These are phyloP conservation scores for Heterohyrax brucei DNA, from an alignment of 2,797 vertebrate genomes.

Conservation along the genomic window DNA sequence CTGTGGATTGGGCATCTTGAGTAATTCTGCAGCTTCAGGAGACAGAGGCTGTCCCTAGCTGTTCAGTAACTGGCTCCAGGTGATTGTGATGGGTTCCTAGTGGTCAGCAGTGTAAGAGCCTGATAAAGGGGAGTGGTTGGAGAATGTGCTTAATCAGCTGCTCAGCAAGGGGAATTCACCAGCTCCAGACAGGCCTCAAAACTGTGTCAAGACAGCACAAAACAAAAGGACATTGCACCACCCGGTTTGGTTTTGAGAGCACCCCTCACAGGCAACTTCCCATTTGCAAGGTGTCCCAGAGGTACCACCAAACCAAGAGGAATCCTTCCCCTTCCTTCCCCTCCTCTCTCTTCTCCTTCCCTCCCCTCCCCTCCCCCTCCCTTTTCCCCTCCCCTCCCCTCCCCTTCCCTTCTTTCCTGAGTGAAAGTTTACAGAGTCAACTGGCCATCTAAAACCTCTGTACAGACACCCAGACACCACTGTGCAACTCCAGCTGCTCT, in stretches of 20 bases:
- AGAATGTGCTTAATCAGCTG: neutral
- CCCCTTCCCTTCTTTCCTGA: too few relatives aligned
- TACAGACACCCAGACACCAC: too few relatives aligned
- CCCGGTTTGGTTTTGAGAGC: neutral
- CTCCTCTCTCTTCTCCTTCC: too few relatives aligned
- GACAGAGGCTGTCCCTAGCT: neutral
- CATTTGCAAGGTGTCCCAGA: neutral
- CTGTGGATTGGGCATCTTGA: neutral
- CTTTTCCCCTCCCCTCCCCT: too few relatives aligned
- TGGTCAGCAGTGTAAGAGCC: neutral
- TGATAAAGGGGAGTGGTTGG: neutral
- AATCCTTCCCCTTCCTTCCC: too few relatives aligned
- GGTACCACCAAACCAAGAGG: neutral
- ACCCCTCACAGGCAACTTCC: neutral
- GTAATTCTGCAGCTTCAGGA: neutral
- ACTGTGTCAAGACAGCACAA: neutral
- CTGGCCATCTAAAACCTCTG: too few relatives aligned
- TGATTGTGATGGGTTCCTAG: neutral
- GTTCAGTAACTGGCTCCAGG: neutral
- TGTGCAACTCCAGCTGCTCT: too few relatives aligned
- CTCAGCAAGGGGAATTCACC: neutral
- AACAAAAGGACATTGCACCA: neutral
- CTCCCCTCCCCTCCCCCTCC: too few relatives aligned
- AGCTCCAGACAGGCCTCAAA: neutral
- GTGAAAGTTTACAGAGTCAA: too few relatives aligned